Evolutionary conservation across 2,888 invertebrate species (phyloP).

Genomic region (Hyposoter dolosus): DNA sequence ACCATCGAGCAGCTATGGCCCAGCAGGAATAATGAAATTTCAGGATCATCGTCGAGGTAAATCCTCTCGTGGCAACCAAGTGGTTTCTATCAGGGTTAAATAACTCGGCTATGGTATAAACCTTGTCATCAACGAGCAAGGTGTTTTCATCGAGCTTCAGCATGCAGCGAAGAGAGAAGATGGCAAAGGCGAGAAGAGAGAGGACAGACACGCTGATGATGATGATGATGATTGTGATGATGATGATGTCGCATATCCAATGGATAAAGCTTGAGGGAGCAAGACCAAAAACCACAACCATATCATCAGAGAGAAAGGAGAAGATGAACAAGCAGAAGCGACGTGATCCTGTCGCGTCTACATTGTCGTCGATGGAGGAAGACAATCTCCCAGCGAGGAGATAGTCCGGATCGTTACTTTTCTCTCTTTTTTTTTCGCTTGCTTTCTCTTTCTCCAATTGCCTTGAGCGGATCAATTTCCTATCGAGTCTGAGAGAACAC

Average conservation of each 20-base stretch:
- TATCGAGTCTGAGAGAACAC: conserved; percentile 75
- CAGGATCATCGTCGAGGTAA: conserved; percentile 82
- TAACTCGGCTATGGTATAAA: conserved; percentile 50
- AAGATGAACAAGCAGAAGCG: conserved; percentile 48
- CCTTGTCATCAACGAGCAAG: conserved; percentile 44
- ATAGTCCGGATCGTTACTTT: conserved; percentile 76
- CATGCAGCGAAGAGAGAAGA: conserved; percentile 25
- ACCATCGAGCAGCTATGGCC: conserved; percentile 60
- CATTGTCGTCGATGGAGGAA: conserved; percentile 74
- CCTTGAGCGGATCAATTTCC: conserved; percentile 82
- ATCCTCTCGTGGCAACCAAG: conserved; percentile 80
- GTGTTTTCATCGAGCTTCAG: conserved; percentile 34
- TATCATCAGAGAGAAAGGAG: conserved; percentile 61
- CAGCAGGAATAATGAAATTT: conserved; percentile 83
- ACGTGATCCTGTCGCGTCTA: conserved; percentile 48
- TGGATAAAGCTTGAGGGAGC: conserved; percentile 20
- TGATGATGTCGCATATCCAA: neutral
- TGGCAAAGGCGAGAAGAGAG: neutral
- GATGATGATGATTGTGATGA: neutral
- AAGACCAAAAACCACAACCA: conserved; percentile 44
- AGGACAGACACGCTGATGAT: conserved; percentile 5
- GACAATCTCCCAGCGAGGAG: conserved; percentile 85
- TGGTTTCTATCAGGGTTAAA: conserved; percentile 75
- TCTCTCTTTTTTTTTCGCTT: conserved; percentile 57
- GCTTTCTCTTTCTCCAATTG: conserved; percentile 61